Conservation (phyloP, 37 sponge, comb jelly and placozoan species). For the Halichondria panicea region DNA sequence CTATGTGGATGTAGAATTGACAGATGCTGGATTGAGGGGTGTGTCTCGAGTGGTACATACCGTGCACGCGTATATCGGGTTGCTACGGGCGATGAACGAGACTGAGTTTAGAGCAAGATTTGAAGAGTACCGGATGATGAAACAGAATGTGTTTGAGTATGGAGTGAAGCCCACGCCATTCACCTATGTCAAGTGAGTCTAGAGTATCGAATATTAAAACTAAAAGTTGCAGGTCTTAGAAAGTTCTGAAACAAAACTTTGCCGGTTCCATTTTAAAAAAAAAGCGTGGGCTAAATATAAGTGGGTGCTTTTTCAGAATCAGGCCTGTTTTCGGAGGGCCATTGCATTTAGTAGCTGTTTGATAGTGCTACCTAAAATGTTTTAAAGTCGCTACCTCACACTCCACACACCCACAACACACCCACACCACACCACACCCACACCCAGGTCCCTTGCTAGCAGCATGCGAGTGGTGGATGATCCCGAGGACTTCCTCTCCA, state of each 20-base stretch:
- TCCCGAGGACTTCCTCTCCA: slow-evolving; percentile 72
- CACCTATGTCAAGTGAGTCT: slow-evolving; percentile 48
- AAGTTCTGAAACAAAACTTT: too few relatives aligned
- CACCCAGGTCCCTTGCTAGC: neutral
- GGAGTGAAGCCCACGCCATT: slow-evolving; percentile 9
- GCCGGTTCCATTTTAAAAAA: neutral
- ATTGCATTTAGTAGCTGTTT: too few relatives aligned
- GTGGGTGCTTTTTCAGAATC: too few relatives aligned
- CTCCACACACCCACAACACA: neutral
- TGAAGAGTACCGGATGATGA: slow-evolving; percentile 11
- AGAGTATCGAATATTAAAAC: neutral
- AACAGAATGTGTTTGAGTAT: slow-evolving; percentile 32
- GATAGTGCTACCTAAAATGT: too few relatives aligned
- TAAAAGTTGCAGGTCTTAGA: too few relatives aligned
- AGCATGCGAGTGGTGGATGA: slow-evolving; percentile 46
- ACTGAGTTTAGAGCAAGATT: slow-evolving; percentile 12
- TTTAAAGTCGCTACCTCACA: too few relatives aligned
- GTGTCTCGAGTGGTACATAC: slow-evolving; percentile 33
- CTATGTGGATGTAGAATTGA: slow-evolving; percentile 23
- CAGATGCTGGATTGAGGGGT: slow-evolving; percentile 23
- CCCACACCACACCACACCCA: neutral
- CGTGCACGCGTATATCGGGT: slow-evolving; percentile 33
- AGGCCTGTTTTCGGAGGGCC: too few relatives aligned
- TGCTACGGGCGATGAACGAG: slow-evolving; percentile 7
- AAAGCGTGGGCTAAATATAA: too few relatives aligned